Conservation (phyloP, 2,113 vertebrate species). For the Orthochromis indermauri region DNA sequence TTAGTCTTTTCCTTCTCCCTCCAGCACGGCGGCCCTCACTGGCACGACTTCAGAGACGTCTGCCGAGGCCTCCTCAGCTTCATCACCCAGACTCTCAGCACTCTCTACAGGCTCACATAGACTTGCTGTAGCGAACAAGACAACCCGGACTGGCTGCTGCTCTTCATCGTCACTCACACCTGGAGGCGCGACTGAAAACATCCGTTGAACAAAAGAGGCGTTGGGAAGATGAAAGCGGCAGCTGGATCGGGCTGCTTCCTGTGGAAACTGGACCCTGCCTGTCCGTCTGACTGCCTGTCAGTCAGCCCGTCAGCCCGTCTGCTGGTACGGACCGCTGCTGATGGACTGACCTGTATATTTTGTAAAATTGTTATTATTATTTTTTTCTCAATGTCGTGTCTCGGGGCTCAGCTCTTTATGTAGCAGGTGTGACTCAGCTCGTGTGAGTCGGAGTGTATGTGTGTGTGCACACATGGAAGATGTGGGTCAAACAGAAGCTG, state of each 20-base stretch:
- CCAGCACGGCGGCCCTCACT: constrained; percentile 46
- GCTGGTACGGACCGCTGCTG: constrained; percentile 32
- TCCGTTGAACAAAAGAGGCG: neutral
- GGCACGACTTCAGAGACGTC: constrained; percentile 61
- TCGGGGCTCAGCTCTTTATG: constrained; percentile 12
- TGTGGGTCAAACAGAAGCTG: neutral
- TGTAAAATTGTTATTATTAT: neutral
- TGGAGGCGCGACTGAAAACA: neutral
- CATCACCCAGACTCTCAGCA: constrained; percentile 59
- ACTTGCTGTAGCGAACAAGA: neutral
- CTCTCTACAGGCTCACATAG: constrained; percentile 62
- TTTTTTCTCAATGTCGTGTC: neutral
- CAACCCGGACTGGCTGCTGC: neutral
- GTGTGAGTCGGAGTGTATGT: neutral
- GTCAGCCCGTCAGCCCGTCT: neutral
- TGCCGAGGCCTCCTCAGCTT: constrained; percentile 61
- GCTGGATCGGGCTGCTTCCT: neutral
- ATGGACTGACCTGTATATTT: constrained; percentile 36
- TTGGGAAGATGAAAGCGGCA: neutral
- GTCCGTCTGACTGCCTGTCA: neutral
- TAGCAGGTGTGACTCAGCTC: constrained; percentile 12
- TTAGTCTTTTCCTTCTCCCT: neutral
- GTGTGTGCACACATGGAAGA: neutral
- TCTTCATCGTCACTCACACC: neutral
- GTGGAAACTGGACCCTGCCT: neutral